These are phyloP conservation scores for Helostoma temminkii DNA, from an alignment of 2,797 vertebrate genomes.

Conservation along the genomic window DNA sequence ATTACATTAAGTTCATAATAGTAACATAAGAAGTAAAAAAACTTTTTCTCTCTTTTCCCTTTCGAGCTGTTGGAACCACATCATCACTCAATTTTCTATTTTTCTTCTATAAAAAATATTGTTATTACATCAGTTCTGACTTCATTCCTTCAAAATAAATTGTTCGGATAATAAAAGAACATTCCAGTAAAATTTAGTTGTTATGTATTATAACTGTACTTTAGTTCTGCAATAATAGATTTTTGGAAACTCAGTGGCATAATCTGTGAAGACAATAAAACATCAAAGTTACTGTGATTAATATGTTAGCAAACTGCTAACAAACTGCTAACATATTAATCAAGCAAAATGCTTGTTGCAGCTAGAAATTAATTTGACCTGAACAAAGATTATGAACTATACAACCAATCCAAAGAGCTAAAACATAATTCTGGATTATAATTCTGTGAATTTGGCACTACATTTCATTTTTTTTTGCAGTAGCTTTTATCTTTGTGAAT, in stretches of 20 bases:
- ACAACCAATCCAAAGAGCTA: background rate
- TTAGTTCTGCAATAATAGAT: too few species aligned
- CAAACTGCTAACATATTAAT: too few species aligned
- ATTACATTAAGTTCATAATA: constrained; percentile 45
- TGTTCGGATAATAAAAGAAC: background rate
- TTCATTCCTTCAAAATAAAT: background rate
- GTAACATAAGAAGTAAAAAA: constrained; percentile 15
- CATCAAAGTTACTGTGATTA: too few species aligned
- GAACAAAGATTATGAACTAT: background rate
- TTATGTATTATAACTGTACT: too few species aligned
- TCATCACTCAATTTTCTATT: background rate
- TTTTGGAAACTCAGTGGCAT: too few species aligned
- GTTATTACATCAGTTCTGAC: background rate
- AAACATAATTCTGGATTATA: background rate
- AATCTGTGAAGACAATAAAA: too few species aligned
- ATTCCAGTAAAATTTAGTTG: too few species aligned
- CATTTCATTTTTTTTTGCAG: background rate
- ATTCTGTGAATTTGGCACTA: background rate
- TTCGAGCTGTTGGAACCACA: background rate
- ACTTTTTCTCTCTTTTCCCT: background rate
- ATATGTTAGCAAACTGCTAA: too few species aligned
- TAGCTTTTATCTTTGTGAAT: constrained; percentile 22
- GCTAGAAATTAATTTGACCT: background rate
- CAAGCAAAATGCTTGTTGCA: background rate
- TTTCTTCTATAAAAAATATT: background rate